Conservation (phyloP, 1,140 invertebrate species). For the Papilio dardanus region DNA sequence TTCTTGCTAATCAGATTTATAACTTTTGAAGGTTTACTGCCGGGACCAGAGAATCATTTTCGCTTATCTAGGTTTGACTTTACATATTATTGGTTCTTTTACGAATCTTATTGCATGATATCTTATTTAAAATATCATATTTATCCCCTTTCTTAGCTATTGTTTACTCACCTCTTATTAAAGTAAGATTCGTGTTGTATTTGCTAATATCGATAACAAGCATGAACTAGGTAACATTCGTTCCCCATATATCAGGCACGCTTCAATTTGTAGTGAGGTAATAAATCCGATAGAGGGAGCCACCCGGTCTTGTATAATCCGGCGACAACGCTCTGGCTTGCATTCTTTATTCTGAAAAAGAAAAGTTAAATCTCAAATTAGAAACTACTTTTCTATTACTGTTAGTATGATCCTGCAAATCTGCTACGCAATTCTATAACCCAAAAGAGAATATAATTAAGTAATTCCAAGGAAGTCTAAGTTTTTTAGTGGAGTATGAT, state of each 20-base stretch:
- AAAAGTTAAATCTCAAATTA: conserved; percentile 7
- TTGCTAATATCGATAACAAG: not conserved
- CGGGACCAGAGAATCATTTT: no score
- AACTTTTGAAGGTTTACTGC: no score
- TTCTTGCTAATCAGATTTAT: no score
- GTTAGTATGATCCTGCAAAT: not conserved
- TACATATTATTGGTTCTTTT: no score
- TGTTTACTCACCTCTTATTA: not conserved
- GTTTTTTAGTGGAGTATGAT: no score
- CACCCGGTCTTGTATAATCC: conserved; percentile 13
- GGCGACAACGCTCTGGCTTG: conserved; percentile 4
- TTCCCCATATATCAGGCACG: not conserved
- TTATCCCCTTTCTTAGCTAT: no score
- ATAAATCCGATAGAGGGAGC: not conserved
- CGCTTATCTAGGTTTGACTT: no score
- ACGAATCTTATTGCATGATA: no score
- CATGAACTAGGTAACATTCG: conserved; percentile 1
- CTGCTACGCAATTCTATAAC: not conserved
- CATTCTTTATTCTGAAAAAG: not conserved
- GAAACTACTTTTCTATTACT: not conserved
- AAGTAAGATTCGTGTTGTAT: not conserved
- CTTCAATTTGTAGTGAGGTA: conserved; percentile 15
- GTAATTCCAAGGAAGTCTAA: not conserved
- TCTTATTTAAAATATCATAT: no score
- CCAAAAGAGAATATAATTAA: not conserved